Evolutionary conservation across 2,797 vertebrate genomes (phyloP).

Genomic region (Benthosema pterotum): DNA sequence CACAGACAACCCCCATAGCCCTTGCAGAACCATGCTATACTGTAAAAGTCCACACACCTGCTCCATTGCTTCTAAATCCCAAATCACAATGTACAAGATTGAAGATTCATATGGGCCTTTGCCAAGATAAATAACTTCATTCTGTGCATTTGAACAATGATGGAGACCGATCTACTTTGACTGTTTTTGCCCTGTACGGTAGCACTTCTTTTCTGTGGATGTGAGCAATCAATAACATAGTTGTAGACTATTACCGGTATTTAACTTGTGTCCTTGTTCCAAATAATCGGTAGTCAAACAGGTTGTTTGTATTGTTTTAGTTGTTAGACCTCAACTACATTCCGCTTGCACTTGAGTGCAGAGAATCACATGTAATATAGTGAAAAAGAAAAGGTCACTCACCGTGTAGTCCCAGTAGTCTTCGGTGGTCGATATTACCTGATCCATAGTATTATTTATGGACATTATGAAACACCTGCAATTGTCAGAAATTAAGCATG

Average conservation of each 20-base stretch:
- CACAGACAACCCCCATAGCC: too few species aligned
- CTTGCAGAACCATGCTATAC: too few species aligned
- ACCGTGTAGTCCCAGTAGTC: conserved; percentile 60
- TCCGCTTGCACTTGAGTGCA: neutral
- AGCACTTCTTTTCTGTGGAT: neutral
- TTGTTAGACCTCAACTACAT: neutral
- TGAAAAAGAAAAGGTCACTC: conserved; percentile 41
- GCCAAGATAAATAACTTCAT: too few species aligned
- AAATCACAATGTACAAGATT: too few species aligned
- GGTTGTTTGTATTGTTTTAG: neutral
- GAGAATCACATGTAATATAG: neutral
- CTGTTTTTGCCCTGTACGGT: neutral
- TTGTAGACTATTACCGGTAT: neutral
- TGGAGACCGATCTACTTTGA: too few species aligned
- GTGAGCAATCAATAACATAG: neutral
- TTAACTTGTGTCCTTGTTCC: neutral
- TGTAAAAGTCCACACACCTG: too few species aligned
- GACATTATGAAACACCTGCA: conserved; percentile 33
- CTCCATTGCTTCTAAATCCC: too few species aligned
- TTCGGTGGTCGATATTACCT: neutral
- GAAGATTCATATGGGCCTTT: too few species aligned
- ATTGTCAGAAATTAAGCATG: conserved; percentile 22
- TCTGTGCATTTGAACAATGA: too few species aligned
- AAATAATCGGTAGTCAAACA: neutral
- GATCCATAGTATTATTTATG: conserved; percentile 39